Conservation (phyloP, 2,888 invertebrate genomes). For the Parnassius glacialis region DNA sequence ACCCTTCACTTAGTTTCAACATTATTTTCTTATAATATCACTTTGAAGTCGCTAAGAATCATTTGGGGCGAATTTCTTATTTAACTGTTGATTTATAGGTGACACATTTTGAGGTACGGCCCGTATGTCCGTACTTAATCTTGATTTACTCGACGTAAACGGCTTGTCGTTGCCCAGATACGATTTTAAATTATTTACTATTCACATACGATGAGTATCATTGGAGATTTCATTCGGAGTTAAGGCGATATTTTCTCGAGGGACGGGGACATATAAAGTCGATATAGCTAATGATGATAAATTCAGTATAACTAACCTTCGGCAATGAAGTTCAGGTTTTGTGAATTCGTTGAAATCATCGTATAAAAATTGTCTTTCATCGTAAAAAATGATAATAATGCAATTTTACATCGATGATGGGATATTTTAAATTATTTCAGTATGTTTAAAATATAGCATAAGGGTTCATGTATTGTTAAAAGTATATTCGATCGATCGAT, state of each 20-base stretch:
- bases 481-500: no score
- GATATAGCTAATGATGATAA: not conserved
- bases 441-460: no score
- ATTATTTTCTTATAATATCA: slow-evolving; percentile 45
- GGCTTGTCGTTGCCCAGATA: slow-evolving; percentile 55
- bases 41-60: slow-evolving; percentile 69
- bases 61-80: slow-evolving; percentile 68
- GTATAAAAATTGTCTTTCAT: no score
- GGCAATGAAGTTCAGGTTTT: no score
- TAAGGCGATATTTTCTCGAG: slow-evolving; percentile 2
- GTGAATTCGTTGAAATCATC: no score
- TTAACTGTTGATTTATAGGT: slow-evolving; percentile 68
- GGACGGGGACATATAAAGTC: not conserved
- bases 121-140: slow-evolving; percentile 67
- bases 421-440: no score
- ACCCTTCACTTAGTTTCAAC: slow-evolving; percentile 19
- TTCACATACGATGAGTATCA: slow-evolving; percentile 48
- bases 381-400: no score
- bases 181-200: slow-evolving; percentile 65
- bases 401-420: no score
- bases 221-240: slow-evolving; percentile 15
- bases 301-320: no score
- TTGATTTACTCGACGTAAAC: slow-evolving; percentile 70
- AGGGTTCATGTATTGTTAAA: no score
- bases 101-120: slow-evolving; percentile 69